Evolutionary conservation across 2,888 invertebrate genomes (phyloP).

Genomic region (Cataglyphis cursor): DNA sequence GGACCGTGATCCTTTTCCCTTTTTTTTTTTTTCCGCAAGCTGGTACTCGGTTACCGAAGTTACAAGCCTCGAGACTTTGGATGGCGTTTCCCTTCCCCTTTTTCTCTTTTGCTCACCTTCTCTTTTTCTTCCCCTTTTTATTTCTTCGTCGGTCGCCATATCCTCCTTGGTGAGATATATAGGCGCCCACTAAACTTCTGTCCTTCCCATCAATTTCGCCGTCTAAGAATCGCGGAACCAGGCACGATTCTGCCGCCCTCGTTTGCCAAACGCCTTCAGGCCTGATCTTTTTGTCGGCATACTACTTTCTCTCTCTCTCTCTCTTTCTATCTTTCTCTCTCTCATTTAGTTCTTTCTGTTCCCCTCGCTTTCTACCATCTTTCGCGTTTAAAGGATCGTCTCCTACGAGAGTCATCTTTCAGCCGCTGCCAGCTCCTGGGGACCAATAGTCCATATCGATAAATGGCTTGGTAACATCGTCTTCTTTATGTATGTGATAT

Average conservation of each 20-base stretch:
- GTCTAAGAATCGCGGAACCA: constrained; percentile 78
- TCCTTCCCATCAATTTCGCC: constrained; percentile 81
- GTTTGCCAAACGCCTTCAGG: constrained; percentile 76
- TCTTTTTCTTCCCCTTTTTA: constrained; percentile 29
- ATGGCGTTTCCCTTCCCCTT: constrained; percentile 58
- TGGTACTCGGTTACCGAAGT: constrained; percentile 73
- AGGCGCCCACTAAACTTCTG: constrained; percentile 81
- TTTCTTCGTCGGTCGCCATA: constrained; percentile 43
- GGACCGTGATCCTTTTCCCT: constrained; percentile 61
- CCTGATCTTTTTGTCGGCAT: constrained; percentile 76
- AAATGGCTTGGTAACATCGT: constrained; percentile 49
- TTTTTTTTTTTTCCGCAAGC: constrained; percentile 53
- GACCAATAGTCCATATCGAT: constrained; percentile 55
- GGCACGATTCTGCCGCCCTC: constrained; percentile 71
- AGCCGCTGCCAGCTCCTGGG: constrained; percentile 60
- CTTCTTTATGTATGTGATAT: constrained; percentile 8
- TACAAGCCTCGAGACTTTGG: constrained; percentile 73
- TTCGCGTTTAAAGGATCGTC: constrained; percentile 71
- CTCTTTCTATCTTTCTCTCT: background rate
- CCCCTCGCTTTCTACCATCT: constrained; percentile 49
- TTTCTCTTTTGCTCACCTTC: constrained; percentile 43
- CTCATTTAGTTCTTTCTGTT: constrained; percentile 12
- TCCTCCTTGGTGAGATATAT: constrained; percentile 76
- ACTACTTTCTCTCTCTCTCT: constrained; percentile 15
- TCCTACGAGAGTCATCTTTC: constrained; percentile 70